Evolutionary conservation across 64 coral and sea anemone species (phyloP).

Genomic region (Montipora sp.): DNA sequence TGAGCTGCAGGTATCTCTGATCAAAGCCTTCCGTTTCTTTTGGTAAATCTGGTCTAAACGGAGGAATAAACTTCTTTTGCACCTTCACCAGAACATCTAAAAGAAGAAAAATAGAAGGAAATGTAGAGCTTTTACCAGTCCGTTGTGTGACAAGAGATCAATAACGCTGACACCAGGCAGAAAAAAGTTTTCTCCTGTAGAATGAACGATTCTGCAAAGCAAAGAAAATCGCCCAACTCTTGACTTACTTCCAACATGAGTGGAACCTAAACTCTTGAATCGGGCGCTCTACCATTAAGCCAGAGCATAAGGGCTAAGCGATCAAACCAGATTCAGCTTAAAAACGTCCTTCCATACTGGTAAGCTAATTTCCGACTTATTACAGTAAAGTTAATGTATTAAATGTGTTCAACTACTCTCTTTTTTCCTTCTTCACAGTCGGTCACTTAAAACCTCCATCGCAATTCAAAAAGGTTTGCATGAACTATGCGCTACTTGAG

Average conservation of each 20-base stretch:
- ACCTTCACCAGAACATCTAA: constrained; percentile 30
- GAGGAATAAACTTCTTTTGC: background rate
- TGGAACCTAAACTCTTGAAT: too few species aligned
- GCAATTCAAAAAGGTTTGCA: background rate
- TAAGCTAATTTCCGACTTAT: too few species aligned
- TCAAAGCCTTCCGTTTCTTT: too few species aligned
- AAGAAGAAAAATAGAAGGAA: background rate
- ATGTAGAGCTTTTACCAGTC: background rate
- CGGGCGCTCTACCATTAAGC: too few species aligned
- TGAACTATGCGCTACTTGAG: background rate
- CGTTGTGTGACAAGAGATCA: background rate
- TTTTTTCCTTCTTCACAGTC: background rate
- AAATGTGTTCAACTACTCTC: too few species aligned
- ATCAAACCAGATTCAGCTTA: too few species aligned
- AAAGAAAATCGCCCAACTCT: background rate
- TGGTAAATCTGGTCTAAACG: background rate
- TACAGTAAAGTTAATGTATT: too few species aligned
- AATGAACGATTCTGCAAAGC: background rate
- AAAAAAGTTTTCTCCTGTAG: too few species aligned
- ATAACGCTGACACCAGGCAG: background rate
- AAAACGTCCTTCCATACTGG: too few species aligned
- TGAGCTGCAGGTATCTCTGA: too few species aligned
- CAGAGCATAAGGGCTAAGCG: too few species aligned
- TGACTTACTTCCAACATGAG: too few species aligned
- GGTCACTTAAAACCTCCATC: background rate